phyloP scores from a whole-genome alignment of 2,797 vertebrate species.

The Girardinus metallicus region DNA sequence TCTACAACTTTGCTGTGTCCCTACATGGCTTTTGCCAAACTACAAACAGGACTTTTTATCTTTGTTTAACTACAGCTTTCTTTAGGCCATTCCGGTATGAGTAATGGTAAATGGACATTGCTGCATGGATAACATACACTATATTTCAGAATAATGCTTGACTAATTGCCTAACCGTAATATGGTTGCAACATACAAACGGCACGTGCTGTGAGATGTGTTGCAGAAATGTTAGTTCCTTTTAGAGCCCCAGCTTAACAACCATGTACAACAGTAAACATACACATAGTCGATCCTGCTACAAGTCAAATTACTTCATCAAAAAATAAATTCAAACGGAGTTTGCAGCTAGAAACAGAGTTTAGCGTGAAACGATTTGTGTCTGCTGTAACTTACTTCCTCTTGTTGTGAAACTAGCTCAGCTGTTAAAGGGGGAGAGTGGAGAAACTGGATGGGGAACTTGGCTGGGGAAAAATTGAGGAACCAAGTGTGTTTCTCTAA shows the following conservation, averaged over 20 bases:
- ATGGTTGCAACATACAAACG: not conserved
- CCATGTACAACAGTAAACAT: not conserved
- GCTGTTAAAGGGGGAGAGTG: constrained; percentile 47
- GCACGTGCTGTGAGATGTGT: not conserved
- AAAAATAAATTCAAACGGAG: constrained; percentile 3
- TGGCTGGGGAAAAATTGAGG: constrained; percentile 50
- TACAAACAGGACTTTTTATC: not conserved
- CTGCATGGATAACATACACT: not conserved
- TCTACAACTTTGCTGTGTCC: not conserved
- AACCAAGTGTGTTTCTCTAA: constrained; percentile 47
- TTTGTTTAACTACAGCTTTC: not conserved
- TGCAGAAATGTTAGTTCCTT: not conserved
- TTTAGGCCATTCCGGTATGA: not conserved
- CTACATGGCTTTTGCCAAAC: not conserved
- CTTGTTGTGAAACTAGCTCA: constrained; percentile 51
- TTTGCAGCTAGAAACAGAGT: constrained; percentile 43
- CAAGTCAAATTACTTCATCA: not conserved
- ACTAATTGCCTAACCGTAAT: not conserved
- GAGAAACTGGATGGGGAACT: constrained; percentile 71
- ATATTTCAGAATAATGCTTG: not conserved
- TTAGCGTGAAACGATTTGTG: constrained; percentile 49
- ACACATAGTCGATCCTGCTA: not conserved
- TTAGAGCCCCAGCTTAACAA: not conserved
- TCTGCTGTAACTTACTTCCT: constrained; percentile 68
- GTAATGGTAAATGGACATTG: not conserved